Conservation (phyloP, 37 sponge, comb jelly and placozoan genomes). For the Cladorhizidae sp. region DNA sequence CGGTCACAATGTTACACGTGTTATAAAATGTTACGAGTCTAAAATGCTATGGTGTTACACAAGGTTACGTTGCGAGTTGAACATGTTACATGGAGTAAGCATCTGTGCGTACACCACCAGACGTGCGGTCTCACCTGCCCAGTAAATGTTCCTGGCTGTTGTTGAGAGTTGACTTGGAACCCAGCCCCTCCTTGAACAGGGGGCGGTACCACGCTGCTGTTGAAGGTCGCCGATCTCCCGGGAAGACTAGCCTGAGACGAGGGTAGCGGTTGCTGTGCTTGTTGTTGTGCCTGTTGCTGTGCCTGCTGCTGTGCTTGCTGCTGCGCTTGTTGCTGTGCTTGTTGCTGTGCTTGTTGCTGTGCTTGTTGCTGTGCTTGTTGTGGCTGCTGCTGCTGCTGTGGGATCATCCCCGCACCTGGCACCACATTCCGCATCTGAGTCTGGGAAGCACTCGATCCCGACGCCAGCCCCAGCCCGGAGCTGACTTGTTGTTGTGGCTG, state of each 20-base stretch:
- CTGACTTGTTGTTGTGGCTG: conserved; percentile 1
- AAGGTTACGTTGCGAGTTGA: no score
- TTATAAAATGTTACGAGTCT: no score
- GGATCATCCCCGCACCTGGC: not conserved
- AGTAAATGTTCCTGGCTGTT: not conserved
- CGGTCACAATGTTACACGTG: no score
- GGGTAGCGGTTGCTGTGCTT: conserved; percentile 1
- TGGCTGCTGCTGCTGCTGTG: conserved; percentile 19
- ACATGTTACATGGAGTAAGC: no score
- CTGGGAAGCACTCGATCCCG: not conserved
- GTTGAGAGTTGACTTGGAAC: not conserved
- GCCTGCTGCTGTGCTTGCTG: no score
- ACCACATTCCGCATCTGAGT: not conserved
- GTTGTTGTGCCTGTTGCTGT: no score
- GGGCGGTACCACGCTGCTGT: not conserved
- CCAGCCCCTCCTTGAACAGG: not conserved
- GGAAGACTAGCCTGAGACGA: not conserved
- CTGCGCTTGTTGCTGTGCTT: no score
- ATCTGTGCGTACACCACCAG: no score
- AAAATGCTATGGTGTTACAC: no score
- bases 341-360: no score
- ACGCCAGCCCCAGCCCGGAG: not conserved
- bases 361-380: no score
- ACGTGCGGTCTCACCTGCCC: not conserved
- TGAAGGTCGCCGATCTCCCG: not conserved